Conservation (phyloP, 2,113 vertebrate genomes). For the Cochlearius cochlearius region DNA sequence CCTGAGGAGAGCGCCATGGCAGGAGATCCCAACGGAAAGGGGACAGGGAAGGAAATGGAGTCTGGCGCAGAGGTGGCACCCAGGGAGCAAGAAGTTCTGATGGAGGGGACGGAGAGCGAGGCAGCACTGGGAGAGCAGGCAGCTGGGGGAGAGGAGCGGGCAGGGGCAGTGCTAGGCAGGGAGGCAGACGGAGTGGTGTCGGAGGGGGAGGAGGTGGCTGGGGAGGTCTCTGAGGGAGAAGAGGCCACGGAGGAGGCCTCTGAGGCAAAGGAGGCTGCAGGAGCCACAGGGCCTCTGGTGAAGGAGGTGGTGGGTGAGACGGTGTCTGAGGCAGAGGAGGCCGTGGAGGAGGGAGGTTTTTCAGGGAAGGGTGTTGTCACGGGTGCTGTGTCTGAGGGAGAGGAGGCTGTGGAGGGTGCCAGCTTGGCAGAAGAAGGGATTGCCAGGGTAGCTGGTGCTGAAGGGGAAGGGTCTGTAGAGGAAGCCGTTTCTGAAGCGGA, state of each 20-base stretch:
- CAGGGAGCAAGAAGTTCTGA: background rate
- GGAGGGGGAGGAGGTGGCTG: background rate
- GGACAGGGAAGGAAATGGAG: too few relatives aligned
- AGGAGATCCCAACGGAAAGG: background rate
- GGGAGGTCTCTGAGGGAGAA: background rate
- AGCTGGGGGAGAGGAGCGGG: background rate
- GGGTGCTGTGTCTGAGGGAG: background rate
- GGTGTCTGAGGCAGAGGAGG: background rate
- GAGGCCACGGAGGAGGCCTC: background rate
- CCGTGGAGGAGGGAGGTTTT: background rate
- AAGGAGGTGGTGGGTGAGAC: background rate
- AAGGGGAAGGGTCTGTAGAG: background rate
- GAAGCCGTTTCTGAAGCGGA: background rate
- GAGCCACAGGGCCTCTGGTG: rapidly evolving
- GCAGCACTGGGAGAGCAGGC: background rate
- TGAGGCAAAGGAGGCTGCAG: background rate
- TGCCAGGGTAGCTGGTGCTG: background rate
- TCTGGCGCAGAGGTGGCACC: background rate
- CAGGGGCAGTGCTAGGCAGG: rapidly evolving
- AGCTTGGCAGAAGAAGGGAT: background rate
- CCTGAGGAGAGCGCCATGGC: background rate
- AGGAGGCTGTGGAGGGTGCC: background rate
- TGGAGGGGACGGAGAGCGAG: rapidly evolving
- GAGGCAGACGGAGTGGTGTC: rapidly evolving
- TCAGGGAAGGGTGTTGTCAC: background rate